A percentile compares a stretch with the other conserved stretches of the same genome.
Conservation (phyloP, 2,113 vertebrate genomes). For the Martes martes region DNA sequence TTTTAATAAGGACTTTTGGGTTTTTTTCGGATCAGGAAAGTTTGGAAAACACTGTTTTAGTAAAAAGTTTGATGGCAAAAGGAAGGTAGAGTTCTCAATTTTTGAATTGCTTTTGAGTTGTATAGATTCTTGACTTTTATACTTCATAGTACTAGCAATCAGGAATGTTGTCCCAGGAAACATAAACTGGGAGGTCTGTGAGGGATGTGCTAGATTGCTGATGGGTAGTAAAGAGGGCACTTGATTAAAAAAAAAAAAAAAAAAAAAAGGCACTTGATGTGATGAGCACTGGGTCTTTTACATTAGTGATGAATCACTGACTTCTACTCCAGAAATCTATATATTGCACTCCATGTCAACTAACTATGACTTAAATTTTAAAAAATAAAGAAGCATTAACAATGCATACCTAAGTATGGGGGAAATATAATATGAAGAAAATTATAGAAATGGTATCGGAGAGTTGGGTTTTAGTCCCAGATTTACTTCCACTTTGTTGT, state of each 20-base stretch:
- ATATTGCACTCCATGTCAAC: too few species aligned
- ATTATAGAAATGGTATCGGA: neutral
- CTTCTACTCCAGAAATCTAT: too few species aligned
- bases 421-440: neutral
- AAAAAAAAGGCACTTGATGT: too few species aligned
- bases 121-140: neutral
- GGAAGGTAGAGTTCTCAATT: neutral
- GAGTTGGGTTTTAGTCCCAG: neutral
- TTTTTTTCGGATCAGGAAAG: neutral
- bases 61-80: neutral
- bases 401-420: neutral
- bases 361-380: too few species aligned
- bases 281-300: too few species aligned
- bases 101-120: neutral
- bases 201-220: too few species aligned
- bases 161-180: neutral
- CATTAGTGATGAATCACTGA: too few species aligned
- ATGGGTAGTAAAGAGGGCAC: too few species aligned
- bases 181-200: too few species aligned
- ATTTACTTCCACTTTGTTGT: neutral
- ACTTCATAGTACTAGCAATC: neutral
- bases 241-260: too few species aligned
- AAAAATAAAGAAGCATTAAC: neutral
- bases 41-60: neutral
- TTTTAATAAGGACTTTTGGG: neutral